Conservation (phyloP, 2,888 invertebrate genomes). For the Nysson spinosus region DNA sequence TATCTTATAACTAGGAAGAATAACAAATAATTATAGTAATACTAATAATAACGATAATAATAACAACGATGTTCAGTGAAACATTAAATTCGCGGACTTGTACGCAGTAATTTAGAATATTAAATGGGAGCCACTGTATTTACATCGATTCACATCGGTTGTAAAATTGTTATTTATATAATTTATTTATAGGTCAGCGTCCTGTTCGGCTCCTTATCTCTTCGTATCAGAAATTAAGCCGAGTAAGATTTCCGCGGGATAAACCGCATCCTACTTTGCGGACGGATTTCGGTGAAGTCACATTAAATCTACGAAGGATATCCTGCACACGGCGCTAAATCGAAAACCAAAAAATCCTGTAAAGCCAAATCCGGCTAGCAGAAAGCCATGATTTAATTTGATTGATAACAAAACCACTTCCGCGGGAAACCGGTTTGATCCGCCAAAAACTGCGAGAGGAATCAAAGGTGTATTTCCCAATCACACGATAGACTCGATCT, state of each 20-base stretch:
- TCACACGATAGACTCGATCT: too few species aligned
- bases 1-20: too few species aligned
- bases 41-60: too few species aligned
- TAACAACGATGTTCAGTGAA: too few species aligned
- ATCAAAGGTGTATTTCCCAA: too few species aligned
- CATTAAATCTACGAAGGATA: constrained; percentile 18
- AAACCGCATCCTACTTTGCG: constrained; percentile 14
- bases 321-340: constrained; percentile 14
- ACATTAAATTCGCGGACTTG: too few species aligned
- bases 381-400: neutral
- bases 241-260: constrained; percentile 4
- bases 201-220: too few species aligned
- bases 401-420: constrained; percentile 8
- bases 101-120: too few species aligned
- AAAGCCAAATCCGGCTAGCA: neutral
- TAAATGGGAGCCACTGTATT: too few species aligned
- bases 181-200: too few species aligned
- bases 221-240: neutral
- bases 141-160: too few species aligned
- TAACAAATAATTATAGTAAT: neutral
- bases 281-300: constrained; percentile 15
- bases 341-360: neutral
- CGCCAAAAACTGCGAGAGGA: neutral
- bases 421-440: neutral
- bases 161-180: too few species aligned